Evolutionary conservation across 2,888 invertebrate genomes (phyloP).

Genomic region (Drosophila anceps): DNA sequence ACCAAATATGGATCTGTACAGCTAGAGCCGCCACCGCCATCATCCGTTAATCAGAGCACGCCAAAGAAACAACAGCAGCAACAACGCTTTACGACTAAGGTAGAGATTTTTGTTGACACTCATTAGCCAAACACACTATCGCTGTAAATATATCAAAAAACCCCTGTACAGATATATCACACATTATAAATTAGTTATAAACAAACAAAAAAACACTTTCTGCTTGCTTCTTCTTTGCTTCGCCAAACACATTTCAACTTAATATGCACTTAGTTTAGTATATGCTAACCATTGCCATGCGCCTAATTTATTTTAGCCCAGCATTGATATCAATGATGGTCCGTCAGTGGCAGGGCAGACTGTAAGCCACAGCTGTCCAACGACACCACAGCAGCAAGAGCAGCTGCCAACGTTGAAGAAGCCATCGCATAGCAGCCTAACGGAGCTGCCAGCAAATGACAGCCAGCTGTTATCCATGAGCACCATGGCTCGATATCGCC

Average conservation of each 20-base stretch:
- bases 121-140: constrained; percentile 57
- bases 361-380: constrained; percentile 70
- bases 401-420: constrained; percentile 39
- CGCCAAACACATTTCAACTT: constrained; percentile 15
- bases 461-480: constrained; percentile 63
- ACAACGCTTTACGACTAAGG: constrained; percentile 81
- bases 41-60: constrained; percentile 81
- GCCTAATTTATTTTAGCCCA: constrained; percentile 60
- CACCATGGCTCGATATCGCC: constrained; percentile 74
- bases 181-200: constrained; percentile 29
- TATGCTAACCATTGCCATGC: constrained; percentile 45
- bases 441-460: constrained; percentile 58
- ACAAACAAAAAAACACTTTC: constrained; percentile 8
- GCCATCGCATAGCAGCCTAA: constrained; percentile 51
- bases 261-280: constrained; percentile 3
- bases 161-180: constrained; percentile 55
- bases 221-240: constrained; percentile 23
- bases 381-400: constrained; percentile 66
- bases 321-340: constrained; percentile 62
- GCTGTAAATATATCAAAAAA: constrained; percentile 41
- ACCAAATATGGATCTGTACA: constrained; percentile 63
- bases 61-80: constrained; percentile 70
- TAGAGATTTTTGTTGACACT: constrained; percentile 84
- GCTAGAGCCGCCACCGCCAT: constrained; percentile 66
- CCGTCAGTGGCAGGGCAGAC: constrained; percentile 34